Evolutionary conservation across 2,113 vertebrate genomes (phyloP).

Genomic region (Sinocyclocheilus maitianheensis): DNA sequence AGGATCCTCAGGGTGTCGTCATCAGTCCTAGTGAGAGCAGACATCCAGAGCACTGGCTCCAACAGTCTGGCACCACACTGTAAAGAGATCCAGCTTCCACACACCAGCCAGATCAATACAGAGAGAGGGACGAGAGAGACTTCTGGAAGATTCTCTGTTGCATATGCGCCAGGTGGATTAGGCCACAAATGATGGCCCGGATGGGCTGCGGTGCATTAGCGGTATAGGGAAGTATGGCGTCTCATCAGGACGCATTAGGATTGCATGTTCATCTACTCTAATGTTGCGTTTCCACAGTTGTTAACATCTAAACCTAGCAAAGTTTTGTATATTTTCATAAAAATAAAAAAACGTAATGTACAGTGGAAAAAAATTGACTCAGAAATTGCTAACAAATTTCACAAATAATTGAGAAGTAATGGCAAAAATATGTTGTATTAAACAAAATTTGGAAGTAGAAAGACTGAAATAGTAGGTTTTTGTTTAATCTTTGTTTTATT

Average conservation of each 20-base stretch:
- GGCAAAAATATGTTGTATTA: too few relatives aligned
- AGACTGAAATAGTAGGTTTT: too few relatives aligned
- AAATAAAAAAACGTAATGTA: not conserved
- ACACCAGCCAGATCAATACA: conserved; percentile 65
- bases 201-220: conserved; percentile 36
- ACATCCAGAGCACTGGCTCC: conserved; percentile 63
- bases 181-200: conserved; percentile 39
- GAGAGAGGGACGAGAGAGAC: conserved; percentile 62
- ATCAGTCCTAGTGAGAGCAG: conserved; percentile 55
- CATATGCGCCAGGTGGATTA: conserved; percentile 44
- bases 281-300: not conserved
- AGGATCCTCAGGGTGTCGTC: conserved; percentile 48
- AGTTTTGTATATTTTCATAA: too few relatives aligned
- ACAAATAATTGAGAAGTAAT: too few relatives aligned
- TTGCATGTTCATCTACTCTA: not conserved
- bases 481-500: too few relatives aligned
- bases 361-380: not conserved
- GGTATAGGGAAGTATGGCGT: not conserved
- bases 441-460: too few relatives aligned
- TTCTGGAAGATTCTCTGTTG: conserved; percentile 62
- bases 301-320: too few relatives aligned
- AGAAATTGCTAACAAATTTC: not conserved
- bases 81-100: conserved; percentile 74
- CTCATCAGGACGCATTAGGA: not conserved
- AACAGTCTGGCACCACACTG: conserved; percentile 74